phyloP scores from a whole-genome alignment of 2,888 invertebrate genomes.

The Phengaris alcon region DNA sequence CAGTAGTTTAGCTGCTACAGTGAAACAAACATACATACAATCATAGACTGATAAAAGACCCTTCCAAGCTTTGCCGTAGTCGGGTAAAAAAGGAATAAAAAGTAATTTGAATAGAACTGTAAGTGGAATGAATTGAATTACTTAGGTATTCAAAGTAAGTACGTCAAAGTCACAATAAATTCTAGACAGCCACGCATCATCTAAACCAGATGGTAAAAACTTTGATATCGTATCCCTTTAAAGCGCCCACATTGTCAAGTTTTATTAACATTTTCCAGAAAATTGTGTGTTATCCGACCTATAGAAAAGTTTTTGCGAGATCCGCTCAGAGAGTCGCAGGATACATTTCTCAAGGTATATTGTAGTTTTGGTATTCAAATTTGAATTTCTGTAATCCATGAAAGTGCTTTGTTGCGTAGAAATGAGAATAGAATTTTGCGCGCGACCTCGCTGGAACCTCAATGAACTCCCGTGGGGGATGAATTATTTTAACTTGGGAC shows the following conservation, averaged over 20 bases:
- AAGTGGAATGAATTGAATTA: neutral
- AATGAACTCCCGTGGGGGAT: no score
- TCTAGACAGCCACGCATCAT: neutral
- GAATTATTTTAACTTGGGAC: no score
- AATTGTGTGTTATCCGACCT: slow-evolving; percentile 8
- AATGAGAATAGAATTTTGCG: neutral
- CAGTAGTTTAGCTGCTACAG: no score
- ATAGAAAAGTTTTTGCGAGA: slow-evolving; percentile 11
- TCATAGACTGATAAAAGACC: no score
- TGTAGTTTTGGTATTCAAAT: slow-evolving; percentile 5
- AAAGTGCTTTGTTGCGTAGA: neutral
- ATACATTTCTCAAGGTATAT: neutral
- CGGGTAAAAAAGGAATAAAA: no score
- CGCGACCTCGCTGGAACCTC: no score
- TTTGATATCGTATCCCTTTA: slow-evolving; percentile 7
- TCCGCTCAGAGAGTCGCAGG: neutral
- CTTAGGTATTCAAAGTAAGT: neutral
- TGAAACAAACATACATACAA: no score
- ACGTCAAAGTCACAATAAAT: neutral
- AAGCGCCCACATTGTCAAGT: slow-evolving; percentile 14
- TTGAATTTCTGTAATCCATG: neutral
- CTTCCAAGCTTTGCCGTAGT: no score
- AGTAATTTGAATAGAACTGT: no score
- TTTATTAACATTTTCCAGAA: slow-evolving; percentile 23
- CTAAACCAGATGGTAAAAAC: slow-evolving; percentile 13